phyloP scores from a whole-genome alignment of 2,888 invertebrate species.

The Polymixis lichenea region DNA sequence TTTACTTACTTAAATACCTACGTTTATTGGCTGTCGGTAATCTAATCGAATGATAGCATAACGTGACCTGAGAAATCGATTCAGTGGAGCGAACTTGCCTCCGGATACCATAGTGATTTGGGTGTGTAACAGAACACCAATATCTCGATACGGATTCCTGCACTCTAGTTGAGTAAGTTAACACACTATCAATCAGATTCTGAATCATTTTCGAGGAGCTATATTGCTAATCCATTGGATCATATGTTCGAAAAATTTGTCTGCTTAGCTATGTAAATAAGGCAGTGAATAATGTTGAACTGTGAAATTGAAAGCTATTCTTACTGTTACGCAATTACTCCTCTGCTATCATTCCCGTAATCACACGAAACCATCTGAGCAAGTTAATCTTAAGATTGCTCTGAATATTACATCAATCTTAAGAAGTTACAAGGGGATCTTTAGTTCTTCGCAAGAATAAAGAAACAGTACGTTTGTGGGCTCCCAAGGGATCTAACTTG shows the following conservation, averaged over 20 bases:
- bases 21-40: slow-evolving; percentile 29
- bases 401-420: slow-evolving; percentile 51
- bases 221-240: no score
- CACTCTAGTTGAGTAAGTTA: no score
- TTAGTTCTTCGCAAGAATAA: slow-evolving; percentile 32
- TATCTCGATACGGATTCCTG: slow-evolving; percentile 21
- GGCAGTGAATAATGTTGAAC: no score
- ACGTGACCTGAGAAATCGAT: slow-evolving; percentile 54
- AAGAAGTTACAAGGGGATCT: slow-evolving; percentile 46
- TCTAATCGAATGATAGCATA: slow-evolving; percentile 35
- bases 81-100: slow-evolving; percentile 32
- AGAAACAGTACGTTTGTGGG: slow-evolving; percentile 23
- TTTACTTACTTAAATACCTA: slow-evolving; percentile 28
- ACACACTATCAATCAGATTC: no score
- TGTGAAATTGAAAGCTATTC: no score
- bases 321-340: no score
- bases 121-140: slow-evolving; percentile 22
- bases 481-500: slow-evolving; percentile 45
- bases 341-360: slow-evolving; percentile 17
- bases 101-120: slow-evolving; percentile 26
- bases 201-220: no score
- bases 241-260: no score
- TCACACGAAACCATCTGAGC: slow-evolving; percentile 11
- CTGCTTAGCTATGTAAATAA: no score
- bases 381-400: slow-evolving; percentile 41